Evolutionary conservation across 2,797 vertebrate species (phyloP), one percentile per base, ranked within the genome.

Genomic region (Benthosema pterotum): DNA sequence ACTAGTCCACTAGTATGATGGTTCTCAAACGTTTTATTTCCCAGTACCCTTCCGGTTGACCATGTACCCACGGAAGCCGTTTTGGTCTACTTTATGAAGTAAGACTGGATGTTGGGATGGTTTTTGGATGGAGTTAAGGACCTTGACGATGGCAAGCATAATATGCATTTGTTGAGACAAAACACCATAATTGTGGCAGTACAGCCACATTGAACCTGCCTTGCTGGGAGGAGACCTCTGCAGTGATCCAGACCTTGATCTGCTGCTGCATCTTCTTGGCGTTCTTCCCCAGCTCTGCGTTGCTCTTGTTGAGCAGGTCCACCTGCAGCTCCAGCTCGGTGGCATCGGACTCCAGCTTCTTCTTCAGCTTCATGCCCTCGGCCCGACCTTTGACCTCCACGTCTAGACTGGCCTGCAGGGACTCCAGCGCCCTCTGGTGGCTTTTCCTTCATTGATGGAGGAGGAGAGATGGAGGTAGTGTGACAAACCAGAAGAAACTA

Each of bases 191-290:
- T n/a, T n/a, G n/a, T n/a, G n/a, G n/a, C n/a, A n/a, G n/a, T n/a
- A n/a, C 5, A 25, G 5, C 22, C 22, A 25, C 22, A 25, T 25
- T 25, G 22, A 25, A 25, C 22, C 22, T 25, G 22, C 3, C 22
- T 3, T 25, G 22, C n/a, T 25, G 22, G 22, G 22, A 25, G 1
- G 3, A 5, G 22, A n/a, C 22, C 22, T 25, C 22, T 25, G 22
- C 22, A 4, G 2, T 7, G 22, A 43, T 9, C 11, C 67, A 0
- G 49, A 94, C 94, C 92, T 94, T 95, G 3, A 91, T 88, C 83
- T 94, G 93, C 64, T 93, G 93, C 80, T 94, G 94, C 78, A 84
- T 84, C 83, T 91, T 93, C 83, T 93, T 94, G 55, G 79, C 74
- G 49, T 60, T 91, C 82, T 94, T 95, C 86, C 66, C 75, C 62